Percentiles rank a stretch among this genome's conserved stretches.
Evolutionary conservation across 2,888 invertebrate species (phyloP).

Genomic region (Ophraella communa): DNA sequence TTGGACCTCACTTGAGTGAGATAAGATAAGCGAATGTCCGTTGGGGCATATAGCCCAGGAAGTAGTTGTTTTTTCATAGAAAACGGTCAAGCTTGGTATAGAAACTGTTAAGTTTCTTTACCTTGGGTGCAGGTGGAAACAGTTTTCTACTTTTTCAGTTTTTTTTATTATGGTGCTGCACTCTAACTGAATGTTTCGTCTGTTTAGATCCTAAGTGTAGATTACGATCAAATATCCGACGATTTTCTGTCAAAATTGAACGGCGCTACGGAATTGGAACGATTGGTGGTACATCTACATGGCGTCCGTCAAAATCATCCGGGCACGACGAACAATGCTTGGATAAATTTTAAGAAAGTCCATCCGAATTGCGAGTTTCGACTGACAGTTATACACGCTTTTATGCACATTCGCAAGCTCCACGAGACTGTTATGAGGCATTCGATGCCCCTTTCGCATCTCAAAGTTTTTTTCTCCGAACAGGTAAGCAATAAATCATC

Average conservation of each 20-base stretch:
- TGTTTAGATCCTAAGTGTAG: constrained; percentile 63
- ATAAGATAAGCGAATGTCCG: no score
- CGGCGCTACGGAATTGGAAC: constrained; percentile 60
- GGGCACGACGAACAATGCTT: constrained; percentile 69
- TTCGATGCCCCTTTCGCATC: constrained; percentile 75
- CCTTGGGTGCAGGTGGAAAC: no score
- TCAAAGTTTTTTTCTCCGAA: constrained; percentile 77
- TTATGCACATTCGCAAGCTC: constrained; percentile 69
- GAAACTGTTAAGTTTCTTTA: no score
- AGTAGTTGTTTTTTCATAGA: no score
- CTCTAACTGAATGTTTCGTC: no score
- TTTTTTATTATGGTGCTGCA: no score
- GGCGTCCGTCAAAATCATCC: constrained; percentile 69
- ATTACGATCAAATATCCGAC: constrained; percentile 65
- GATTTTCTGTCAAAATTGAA: constrained; percentile 57
- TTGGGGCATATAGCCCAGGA: no score
- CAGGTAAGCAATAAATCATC: no score
- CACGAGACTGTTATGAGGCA: constrained; percentile 69
- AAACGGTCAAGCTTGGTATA: no score
- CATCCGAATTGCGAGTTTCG: constrained; percentile 67
- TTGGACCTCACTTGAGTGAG: no score
- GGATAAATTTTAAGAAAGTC: constrained; percentile 65
- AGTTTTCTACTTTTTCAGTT: no score
- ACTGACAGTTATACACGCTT: constrained; percentile 72
- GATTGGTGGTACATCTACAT: constrained; percentile 74